Conservation (phyloP, 2,888 invertebrate genomes). For the Sesia bembeciformis region DNA sequence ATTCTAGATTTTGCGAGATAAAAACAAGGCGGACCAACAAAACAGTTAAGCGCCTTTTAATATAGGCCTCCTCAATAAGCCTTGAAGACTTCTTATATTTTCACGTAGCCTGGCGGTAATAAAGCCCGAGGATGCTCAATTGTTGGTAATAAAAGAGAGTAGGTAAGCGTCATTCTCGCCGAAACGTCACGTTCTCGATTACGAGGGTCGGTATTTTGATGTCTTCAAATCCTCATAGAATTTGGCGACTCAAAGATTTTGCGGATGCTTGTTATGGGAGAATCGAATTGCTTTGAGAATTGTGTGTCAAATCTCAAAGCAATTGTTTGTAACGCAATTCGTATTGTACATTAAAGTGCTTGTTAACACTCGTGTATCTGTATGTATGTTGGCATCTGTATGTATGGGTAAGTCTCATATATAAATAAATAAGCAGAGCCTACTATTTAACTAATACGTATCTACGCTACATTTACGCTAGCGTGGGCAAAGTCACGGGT, state of each 20-base stretch:
- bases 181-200: neutral
- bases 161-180: neutral
- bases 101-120: neutral
- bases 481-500: too few relatives aligned
- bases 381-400: too few relatives aligned
- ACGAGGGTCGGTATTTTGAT: neutral
- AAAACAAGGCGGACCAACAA: too few relatives aligned
- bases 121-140: neutral
- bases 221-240: neutral
- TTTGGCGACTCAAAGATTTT: neutral
- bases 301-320: too few relatives aligned
- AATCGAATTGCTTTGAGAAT: neutral
- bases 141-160: neutral
- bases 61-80: neutral
- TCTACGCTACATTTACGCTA: too few relatives aligned
- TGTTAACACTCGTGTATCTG: too few relatives aligned
- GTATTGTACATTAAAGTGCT: too few relatives aligned
- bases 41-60: neutral
- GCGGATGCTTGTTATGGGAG: neutral
- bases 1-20: too few relatives aligned
- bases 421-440: too few relatives aligned
- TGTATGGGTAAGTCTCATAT: too few relatives aligned
- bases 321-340: too few relatives aligned
- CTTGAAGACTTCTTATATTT: neutral
- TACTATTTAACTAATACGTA: too few relatives aligned